Conservation (phyloP, 1,140 invertebrate genomes). For the Mycetomoellerius zeteki region DNA sequence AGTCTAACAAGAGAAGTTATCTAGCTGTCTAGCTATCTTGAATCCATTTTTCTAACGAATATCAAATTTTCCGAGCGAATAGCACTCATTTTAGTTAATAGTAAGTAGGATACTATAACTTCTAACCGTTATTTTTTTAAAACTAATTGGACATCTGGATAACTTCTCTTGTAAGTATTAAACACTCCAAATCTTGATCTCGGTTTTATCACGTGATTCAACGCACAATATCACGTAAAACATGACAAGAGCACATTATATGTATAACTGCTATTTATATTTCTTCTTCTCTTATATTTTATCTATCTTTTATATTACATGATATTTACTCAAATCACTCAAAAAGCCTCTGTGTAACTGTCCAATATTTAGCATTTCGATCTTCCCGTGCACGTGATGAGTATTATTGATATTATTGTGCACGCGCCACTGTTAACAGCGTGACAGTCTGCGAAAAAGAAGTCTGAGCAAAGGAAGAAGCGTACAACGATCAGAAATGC, state of each 20-base stretch:
- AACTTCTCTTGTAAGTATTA: constrained; percentile 54
- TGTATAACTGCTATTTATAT: background rate
- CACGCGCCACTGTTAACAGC: background rate
- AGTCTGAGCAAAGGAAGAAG: background rate
- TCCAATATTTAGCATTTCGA: background rate
- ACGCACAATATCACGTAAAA: background rate
- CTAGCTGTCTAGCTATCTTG: too few species aligned
- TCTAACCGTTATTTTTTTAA: too few species aligned
- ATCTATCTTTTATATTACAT: background rate
- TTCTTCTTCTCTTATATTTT: background rate
- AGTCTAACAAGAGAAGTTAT: too few species aligned
- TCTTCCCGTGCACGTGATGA: background rate
- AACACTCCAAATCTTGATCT: constrained; percentile 30
- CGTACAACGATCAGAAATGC: background rate
- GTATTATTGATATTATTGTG: background rate
- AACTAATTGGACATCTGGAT: too few species aligned
- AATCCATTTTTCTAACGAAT: too few species aligned
- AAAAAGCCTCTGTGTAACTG: background rate
- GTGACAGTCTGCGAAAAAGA: background rate
- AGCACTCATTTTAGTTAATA: too few species aligned
- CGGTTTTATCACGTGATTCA: background rate
- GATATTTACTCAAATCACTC: background rate
- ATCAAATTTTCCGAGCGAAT: too few species aligned
- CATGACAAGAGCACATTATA: background rate
- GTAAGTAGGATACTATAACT: too few species aligned